Percentiles rank a stretch among this genome's conserved stretches.
phyloP scores from a whole-genome alignment of 1,140 invertebrate species.

The Popillia japonica region DNA sequence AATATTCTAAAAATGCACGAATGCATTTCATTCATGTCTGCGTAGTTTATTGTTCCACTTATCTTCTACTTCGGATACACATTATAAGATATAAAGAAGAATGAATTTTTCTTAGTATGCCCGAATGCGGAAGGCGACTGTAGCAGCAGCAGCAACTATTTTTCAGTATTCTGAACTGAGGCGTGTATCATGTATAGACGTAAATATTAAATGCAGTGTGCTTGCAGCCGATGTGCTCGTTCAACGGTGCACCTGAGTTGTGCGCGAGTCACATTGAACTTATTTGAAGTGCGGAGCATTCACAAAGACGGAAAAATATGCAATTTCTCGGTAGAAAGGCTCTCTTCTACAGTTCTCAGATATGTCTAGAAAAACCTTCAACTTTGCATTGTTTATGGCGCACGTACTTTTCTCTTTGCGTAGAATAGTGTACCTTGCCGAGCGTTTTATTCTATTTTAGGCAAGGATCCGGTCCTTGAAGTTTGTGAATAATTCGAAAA shows the following conservation, averaged over 20 bases:
- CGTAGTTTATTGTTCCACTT: constrained; percentile 27
- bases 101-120: not conserved
- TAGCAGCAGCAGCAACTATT: constrained; percentile 2
- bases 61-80: constrained; percentile 7
- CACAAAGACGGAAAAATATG: constrained; percentile 26
- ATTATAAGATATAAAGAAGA: constrained; percentile 11
- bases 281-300: not conserved
- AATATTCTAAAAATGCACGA: not conserved
- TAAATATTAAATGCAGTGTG: constrained; percentile 17
- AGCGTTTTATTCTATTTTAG: too few relatives aligned
- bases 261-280: not conserved
- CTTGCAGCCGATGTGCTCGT: not conserved
- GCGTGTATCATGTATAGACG: constrained; percentile 21
- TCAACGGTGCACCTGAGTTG: not conserved
- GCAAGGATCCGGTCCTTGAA: too few relatives aligned
- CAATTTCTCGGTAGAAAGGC: not conserved
- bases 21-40: constrained; percentile 8
- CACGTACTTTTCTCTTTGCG: not conserved
- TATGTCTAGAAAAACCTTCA: not conserved
- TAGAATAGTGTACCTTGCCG: too few relatives aligned
- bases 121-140: not conserved
- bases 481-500: too few relatives aligned
- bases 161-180: constrained; percentile 10
- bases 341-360: not conserved
- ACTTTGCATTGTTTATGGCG: not conserved